Evolutionary conservation across 2,888 invertebrate genomes (phyloP), one percentile per base, ranked within the genome.

Genomic region (Macrosoma leucophasiata): DNA sequence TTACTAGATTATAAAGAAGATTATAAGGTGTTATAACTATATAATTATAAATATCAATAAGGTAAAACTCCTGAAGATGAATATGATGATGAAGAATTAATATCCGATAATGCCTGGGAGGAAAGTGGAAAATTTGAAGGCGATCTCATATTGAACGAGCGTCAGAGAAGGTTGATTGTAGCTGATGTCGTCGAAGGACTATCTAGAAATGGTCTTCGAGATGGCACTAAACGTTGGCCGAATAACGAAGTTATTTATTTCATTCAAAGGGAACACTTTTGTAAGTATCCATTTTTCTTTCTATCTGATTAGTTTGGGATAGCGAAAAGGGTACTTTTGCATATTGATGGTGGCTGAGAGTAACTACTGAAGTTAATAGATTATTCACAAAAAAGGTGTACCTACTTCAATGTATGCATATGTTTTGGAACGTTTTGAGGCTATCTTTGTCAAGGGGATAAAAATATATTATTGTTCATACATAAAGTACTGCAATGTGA

Each of bases 71-170:
- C 68, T 8, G 67, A 69, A 11, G 58, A 53, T 26, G 59, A 68
- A 10, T 58, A 54, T 29, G 81, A 81, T 17, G 77, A 76, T 31
- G 73, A 71, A 2, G 74, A 74, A 11, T 31, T 46, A 1, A 49
- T 64, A 22, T 67, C 74, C 15, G 82, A 81, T 33, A 62, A 84
- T 36, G 78, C 84, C 4, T 85, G 85, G 81, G 84, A 84, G 46
- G 72, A 77, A 18, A 85, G 85, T 41, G 85, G 84, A 4, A 78
- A 84, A 48, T 85, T 86, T 36, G 86, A 86, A 46, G 86, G 86
- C 7, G 86, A 86, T 43, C 64, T 86, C 13, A 69, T 85, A 28
- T 62, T 85, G 4, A 84, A 84, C 34, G 81, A 84, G 12, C 58
- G 71, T 11, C 85, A 85, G 46, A 59, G 84, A 39, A 58, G 72